Evolutionary conservation across 2,797 vertebrate species (phyloP), one percentile per base, ranked within the genome.

Genomic region (Sebastes elongatus): DNA sequence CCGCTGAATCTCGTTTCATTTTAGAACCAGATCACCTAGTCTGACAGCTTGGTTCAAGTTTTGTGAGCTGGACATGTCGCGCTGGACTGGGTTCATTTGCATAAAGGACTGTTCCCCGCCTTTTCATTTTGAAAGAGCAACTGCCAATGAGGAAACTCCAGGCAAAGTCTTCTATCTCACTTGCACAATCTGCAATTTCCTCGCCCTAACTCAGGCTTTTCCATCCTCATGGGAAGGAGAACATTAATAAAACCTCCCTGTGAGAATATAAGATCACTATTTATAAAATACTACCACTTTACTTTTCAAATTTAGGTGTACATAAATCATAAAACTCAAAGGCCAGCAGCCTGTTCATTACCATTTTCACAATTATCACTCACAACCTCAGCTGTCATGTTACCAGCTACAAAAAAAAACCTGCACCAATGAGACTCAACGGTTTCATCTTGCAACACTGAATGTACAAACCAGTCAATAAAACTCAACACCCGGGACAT

Each of bases 401-500:
- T 18, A 46, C 16, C 7, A 76, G 68, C 28, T 10, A 53, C 22
- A 76, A 3, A 18, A 46, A 42, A 28, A 46, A 16, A 0, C 33
- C n/a, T 53, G 25, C 49, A 52, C 30, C 38, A 52, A 20, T 59
- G 16, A 53, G n/a, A 65, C 59, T 27, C 53, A 75, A 64, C 52
- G 11, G 49, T 78, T 75, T 76, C 35, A 62, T 79, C 61, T 69
- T 49, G 68, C 70, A 69, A 69, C 35, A 81, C 68, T 49, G 57
- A 52, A 49, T 61, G 86, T 62, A 60, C 69, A 46, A 78, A 74
- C 23, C 16, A 32, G 67, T 75, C 74, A 52, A 80, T 81, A 76
- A 80, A 92, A 90, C 69, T 66, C 72, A 85, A 89, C 82, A 85
- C 81, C 72, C 52, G 18, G 76, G 69, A 88, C 83, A 78, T 73